Conservation (phyloP, 2,113 vertebrate species). For the Aegithalos caudatus region DNA sequence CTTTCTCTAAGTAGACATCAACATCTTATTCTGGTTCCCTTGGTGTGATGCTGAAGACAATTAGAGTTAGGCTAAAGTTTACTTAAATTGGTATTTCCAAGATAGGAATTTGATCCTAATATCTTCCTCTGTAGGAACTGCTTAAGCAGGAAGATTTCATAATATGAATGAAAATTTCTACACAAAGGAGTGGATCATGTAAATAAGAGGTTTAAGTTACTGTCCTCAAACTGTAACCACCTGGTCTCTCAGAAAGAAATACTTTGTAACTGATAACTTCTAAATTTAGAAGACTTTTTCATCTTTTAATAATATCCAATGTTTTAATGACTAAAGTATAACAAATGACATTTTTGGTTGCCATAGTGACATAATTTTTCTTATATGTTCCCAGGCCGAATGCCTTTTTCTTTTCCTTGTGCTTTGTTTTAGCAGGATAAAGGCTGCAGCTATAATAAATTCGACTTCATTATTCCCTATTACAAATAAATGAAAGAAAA, state of each 20-base stretch:
- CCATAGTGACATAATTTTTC: slow-evolving; percentile 49
- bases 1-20: neutral
- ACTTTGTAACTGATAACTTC: neutral
- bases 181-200: neutral
- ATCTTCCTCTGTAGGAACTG: neutral
- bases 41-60: neutral
- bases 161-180: neutral
- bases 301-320: neutral
- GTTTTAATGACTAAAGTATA: slow-evolving; percentile 43
- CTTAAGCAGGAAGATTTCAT: neutral
- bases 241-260: neutral
- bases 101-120: neutral
- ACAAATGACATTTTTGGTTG: slow-evolving; percentile 52
- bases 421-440: slow-evolving; percentile 57
- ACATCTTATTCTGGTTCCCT: neutral
- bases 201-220: neutral
- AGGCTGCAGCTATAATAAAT: slow-evolving; percentile 17
- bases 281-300: neutral
- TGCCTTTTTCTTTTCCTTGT: neutral
- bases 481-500: slow-evolving; percentile 43
- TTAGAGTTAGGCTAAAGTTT: neutral
- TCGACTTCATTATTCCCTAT: slow-evolving; percentile 27
- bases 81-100: neutral
- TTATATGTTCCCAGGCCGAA: neutral
- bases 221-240: neutral